These are phyloP conservation scores for Bradypus variegatus DNA, from an alignment of 2,797 vertebrate genomes.

Conservation along the genomic window DNA sequence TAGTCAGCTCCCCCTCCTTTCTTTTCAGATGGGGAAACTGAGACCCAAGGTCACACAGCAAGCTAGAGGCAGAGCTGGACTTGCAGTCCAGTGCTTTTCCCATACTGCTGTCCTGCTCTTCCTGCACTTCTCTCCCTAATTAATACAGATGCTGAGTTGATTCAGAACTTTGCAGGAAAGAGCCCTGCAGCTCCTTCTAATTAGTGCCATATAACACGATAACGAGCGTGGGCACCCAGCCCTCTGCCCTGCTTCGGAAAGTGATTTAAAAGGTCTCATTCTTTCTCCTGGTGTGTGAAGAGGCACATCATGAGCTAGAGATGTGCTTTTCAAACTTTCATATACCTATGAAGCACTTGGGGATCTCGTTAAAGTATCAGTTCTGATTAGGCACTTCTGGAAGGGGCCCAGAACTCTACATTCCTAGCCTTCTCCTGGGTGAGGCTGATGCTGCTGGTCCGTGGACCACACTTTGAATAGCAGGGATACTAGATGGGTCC, in stretches of 20 bases:
- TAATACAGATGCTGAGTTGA: not conserved
- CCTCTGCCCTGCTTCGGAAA: not conserved
- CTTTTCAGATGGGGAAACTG: not conserved
- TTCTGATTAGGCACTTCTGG: not conserved
- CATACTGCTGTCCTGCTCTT: not conserved
- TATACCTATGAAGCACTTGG: too few species aligned
- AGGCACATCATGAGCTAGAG: not conserved
- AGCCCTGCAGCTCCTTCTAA: not conserved
- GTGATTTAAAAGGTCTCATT: not conserved
- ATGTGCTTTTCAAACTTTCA: not conserved
- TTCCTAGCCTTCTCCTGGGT: too few species aligned
- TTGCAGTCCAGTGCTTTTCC: not conserved
- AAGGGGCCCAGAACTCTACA: not conserved
- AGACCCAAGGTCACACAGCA: not conserved
- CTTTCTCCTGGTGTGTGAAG: not conserved
- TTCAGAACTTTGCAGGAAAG: not conserved
- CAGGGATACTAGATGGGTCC: not conserved
- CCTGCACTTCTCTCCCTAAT: not conserved
- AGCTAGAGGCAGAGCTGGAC: not conserved
- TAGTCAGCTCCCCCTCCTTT: not conserved
- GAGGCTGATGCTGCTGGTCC: too few species aligned
- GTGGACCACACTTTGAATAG: not conserved
- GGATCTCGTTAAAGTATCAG: not conserved
- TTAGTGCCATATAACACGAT: not conserved
- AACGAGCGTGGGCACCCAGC: not conserved